These are phyloP conservation scores for Syrmaticus mikado DNA, from an alignment of 2,113 vertebrate species.

Conservation along the genomic window DNA sequence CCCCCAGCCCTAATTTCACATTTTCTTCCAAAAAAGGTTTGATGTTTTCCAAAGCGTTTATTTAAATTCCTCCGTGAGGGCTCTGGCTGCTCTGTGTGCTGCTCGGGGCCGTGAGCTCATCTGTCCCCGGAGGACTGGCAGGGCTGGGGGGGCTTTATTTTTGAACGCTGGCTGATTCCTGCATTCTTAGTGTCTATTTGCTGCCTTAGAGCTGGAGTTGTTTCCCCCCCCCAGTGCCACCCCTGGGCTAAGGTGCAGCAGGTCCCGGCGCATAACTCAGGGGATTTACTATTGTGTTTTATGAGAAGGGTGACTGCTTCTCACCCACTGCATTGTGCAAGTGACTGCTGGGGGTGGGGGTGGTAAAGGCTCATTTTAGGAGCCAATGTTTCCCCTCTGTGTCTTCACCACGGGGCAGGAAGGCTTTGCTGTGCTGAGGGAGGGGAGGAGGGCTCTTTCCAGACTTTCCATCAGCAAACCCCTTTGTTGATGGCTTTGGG, in stretches of 20 bases:
- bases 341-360: no score
- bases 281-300: fast-evolving
- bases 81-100: constrained; percentile 30
- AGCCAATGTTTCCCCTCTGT: not conserved
- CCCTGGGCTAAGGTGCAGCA: not conserved
- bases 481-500: not conserved
- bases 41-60: constrained; percentile 40
- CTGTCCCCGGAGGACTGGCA: constrained; percentile 2
- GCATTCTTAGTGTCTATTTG: not conserved
- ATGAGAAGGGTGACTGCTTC: not conserved
- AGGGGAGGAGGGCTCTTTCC: not conserved
- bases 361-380: not conserved
- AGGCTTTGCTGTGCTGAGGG: not conserved
- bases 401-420: not conserved
- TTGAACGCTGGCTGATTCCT: constrained; percentile 30
- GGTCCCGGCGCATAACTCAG: not conserved
- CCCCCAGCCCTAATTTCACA: constrained; percentile 35
- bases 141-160: constrained; percentile 23
- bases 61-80: constrained; percentile 31
- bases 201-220: constrained; percentile 1
- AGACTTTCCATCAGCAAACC: not conserved
- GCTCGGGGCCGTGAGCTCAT: constrained; percentile 37
- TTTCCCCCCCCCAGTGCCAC: not conserved
- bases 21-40: constrained; percentile 72
- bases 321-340: not conserved